Conservation (phyloP, 2,888 invertebrate species). For the Eustalomyia histrio region DNA sequence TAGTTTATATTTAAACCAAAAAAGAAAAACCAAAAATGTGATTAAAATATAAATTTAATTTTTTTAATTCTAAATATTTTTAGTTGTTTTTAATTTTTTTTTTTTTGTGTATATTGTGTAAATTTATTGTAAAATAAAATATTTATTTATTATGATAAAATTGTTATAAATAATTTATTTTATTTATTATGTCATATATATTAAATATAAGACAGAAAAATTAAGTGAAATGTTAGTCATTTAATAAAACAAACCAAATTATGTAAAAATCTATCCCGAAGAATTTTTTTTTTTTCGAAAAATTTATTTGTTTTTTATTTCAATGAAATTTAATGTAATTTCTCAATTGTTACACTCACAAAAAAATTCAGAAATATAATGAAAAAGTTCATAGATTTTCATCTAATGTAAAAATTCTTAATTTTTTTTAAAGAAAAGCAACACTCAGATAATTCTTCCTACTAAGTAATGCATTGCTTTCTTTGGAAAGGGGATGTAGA, state of each 20-base stretch:
- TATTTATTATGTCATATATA: slow-evolving; percentile 38
- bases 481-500: no score
- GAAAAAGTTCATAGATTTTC: no score
- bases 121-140: slow-evolving; percentile 33
- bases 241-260: slow-evolving; percentile 19
- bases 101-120: slow-evolving; percentile 21
- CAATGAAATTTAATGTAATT: no score
- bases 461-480: no score
- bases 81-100: background rate
- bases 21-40: slow-evolving; percentile 46
- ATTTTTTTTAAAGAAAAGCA: no score
- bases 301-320: background rate
- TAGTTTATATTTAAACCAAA: slow-evolving; percentile 18
- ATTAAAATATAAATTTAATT: slow-evolving; percentile 32
- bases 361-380: no score
- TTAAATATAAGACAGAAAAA: slow-evolving; percentile 23
- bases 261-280: no score
- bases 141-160: slow-evolving; percentile 47
- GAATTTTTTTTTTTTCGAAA: background rate
- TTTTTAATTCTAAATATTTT: slow-evolving; percentile 38
- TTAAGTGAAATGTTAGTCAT: slow-evolving; percentile 46
- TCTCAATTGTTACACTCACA: no score
- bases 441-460: no score
- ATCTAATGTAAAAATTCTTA: no score
- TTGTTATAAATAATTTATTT: slow-evolving; percentile 62